These are phyloP conservation scores for Drosophila monieri DNA, from an alignment of 2,888 invertebrate genomes.

Conservation along the genomic window DNA sequence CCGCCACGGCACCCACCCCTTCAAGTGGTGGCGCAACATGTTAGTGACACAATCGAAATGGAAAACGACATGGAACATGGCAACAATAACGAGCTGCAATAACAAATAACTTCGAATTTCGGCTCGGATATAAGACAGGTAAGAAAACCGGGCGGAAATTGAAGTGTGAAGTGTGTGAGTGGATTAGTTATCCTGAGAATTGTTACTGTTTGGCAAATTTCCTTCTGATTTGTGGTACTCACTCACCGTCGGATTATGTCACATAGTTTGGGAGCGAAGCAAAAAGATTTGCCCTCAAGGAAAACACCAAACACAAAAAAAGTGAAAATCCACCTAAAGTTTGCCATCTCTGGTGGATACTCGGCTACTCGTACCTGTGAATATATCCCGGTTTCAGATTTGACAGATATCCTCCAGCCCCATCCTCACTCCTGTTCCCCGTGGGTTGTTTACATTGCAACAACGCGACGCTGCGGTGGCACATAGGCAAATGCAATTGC, in stretches of 20 bases:
- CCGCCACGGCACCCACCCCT: constrained; percentile 26
- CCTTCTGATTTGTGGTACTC: constrained; percentile 64
- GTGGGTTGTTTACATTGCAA: constrained; percentile 58
- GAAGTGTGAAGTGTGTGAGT: constrained; percentile 70
- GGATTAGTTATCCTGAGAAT: constrained; percentile 54
- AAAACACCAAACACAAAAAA: constrained; percentile 20
- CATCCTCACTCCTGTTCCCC: constrained; percentile 14
- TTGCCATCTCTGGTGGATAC: constrained; percentile 3
- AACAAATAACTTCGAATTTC: constrained; percentile 49
- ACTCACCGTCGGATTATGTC: constrained; percentile 61
- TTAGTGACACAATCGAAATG: constrained; percentile 79
- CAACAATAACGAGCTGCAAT: constrained; percentile 52
- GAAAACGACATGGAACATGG: constrained; percentile 75
- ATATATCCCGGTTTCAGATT: background rate
- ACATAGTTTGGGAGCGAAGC: constrained; percentile 18
- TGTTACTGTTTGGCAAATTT: constrained; percentile 45
- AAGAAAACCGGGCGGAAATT: constrained; percentile 62
- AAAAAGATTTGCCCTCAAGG: constrained; percentile 17
- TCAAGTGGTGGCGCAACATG: constrained; percentile 65
- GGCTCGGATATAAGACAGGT: constrained; percentile 36
- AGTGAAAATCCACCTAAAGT: constrained; percentile 3
- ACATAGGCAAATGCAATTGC: constrained; percentile 52
- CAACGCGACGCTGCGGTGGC: constrained; percentile 44
- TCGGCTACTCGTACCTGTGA: constrained; percentile 3
- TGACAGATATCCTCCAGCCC: constrained; percentile 1